These are phyloP conservation scores for Melipona beecheii DNA, from an alignment of 2,888 invertebrate genomes.

Conservation along the genomic window DNA sequence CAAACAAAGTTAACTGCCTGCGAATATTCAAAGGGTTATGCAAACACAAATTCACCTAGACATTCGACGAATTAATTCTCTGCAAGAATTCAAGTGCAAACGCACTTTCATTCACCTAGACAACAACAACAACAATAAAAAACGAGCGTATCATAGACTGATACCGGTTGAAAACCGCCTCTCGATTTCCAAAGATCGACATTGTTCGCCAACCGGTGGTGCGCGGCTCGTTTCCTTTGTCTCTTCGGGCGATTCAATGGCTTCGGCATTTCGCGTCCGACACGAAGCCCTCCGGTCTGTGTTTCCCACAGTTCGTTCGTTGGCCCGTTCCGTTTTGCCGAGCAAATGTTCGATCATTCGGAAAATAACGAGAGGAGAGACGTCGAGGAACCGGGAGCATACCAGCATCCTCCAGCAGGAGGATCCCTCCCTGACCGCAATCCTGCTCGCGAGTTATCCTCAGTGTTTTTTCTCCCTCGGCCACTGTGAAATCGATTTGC, in stretches of 20 bases:
- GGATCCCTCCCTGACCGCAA: constrained; percentile 53
- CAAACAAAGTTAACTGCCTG: background rate
- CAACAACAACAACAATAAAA: background rate
- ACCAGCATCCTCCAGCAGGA: too few relatives aligned
- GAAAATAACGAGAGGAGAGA: constrained; percentile 64
- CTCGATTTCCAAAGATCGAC: constrained; percentile 54
- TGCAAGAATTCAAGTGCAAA: too few relatives aligned
- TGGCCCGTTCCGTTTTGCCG: constrained; percentile 59
- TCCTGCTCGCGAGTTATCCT: background rate
- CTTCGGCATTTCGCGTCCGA: constrained; percentile 65
- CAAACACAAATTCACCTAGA: background rate
- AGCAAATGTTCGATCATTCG: constrained; percentile 69
- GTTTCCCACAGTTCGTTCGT: constrained; percentile 66
- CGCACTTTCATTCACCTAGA: too few relatives aligned
- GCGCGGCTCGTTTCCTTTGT: constrained; percentile 49
- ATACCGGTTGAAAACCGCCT: constrained; percentile 41
- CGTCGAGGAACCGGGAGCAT: constrained; percentile 5
- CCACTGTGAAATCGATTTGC: constrained; percentile 57
- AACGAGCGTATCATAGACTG: constrained; percentile 4
- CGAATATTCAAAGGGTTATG: background rate
- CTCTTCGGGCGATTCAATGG: constrained; percentile 64
- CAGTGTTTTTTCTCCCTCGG: background rate
- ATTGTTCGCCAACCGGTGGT: constrained; percentile 26
- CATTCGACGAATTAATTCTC: background rate
- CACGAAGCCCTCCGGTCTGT: constrained; percentile 51